Conservation (phyloP, 2,888 invertebrate genomes). For the Octodonta nipae region DNA sequence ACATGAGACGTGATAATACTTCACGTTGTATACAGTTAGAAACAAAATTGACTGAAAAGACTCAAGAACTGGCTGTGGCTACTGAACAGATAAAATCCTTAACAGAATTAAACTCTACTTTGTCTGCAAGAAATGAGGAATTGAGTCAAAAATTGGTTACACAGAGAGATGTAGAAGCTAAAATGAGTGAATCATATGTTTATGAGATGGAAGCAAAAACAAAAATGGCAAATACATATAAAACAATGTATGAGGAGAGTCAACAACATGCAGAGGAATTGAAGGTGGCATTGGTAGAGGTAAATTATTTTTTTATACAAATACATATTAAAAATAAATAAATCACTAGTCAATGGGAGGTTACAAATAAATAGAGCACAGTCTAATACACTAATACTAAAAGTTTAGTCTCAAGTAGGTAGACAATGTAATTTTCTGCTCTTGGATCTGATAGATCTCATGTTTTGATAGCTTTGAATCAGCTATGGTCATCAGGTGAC, state of each 20-base stretch:
- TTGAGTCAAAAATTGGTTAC: conserved; percentile 56
- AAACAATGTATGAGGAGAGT: conserved; percentile 65
- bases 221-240: conserved; percentile 71
- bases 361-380: too few relatives aligned
- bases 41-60: conserved; percentile 61
- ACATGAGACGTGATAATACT: conserved; percentile 60
- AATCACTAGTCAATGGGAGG: too few relatives aligned
- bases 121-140: conserved; percentile 54
- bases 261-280: conserved; percentile 66
- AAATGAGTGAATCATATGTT: conserved; percentile 52
- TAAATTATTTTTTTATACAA: conserved; percentile 12
- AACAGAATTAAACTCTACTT: conserved; percentile 54
- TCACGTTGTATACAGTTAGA: conserved; percentile 53
- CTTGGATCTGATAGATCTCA: too few relatives aligned
- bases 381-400: too few relatives aligned
- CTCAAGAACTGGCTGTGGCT: conserved; percentile 63
- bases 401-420: too few relatives aligned
- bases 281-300: conserved; percentile 60
- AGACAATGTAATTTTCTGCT: too few relatives aligned
- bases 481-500: too few relatives aligned
- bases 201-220: conserved; percentile 78
- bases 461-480: too few relatives aligned
- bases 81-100: conserved; percentile 55
- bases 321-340: too few relatives aligned
- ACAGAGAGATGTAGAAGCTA: conserved; percentile 48